Conservation (phyloP, 2,888 invertebrate species). For the Pyrochroa serraticornis region DNA sequence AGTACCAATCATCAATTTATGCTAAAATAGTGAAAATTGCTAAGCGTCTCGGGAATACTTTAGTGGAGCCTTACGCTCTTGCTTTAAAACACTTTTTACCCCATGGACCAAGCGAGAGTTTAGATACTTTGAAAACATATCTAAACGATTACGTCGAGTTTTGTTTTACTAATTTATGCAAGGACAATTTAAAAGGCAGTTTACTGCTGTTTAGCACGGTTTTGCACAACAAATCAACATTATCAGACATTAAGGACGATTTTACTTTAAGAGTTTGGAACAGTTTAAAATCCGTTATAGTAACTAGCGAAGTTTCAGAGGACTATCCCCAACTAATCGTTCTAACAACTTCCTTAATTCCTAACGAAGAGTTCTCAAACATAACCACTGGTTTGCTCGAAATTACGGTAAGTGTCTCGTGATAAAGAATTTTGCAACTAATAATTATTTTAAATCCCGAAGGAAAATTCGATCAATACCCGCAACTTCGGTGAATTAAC, state of each 20-base stretch:
- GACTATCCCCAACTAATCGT: constrained; percentile 48
- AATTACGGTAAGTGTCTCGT: constrained; percentile 41
- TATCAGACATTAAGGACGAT: constrained; percentile 38
- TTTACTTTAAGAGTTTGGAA: constrained; percentile 44
- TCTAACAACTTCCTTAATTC: constrained; percentile 47
- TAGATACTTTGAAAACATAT: constrained; percentile 32
- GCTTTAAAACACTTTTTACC: constrained; percentile 37
- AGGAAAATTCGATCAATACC: constrained; percentile 31
- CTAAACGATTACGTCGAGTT: constrained; percentile 37
- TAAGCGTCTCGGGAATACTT: constrained; percentile 26
- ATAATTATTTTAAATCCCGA: constrained; percentile 8
- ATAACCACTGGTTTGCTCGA: constrained; percentile 45
- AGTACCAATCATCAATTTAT: constrained; percentile 37
- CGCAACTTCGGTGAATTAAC: constrained; percentile 29
- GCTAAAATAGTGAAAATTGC: constrained; percentile 38
- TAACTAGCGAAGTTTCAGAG: constrained; percentile 31
- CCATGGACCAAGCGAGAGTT: constrained; percentile 34
- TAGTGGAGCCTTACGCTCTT: constrained; percentile 25
- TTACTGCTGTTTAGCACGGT: constrained; percentile 46
- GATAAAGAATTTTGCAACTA: not conserved
- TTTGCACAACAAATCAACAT: constrained; percentile 45
- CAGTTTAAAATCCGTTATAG: constrained; percentile 42
- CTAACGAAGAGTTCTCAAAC: constrained; percentile 46
- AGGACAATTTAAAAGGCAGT: constrained; percentile 37
- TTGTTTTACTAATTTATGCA: constrained; percentile 30